A percentile compares a stretch with the other conserved stretches of the same genome.
phyloP scores from a whole-genome alignment of 2,113 vertebrate species.

The Haemorhous mexicanus region DNA sequence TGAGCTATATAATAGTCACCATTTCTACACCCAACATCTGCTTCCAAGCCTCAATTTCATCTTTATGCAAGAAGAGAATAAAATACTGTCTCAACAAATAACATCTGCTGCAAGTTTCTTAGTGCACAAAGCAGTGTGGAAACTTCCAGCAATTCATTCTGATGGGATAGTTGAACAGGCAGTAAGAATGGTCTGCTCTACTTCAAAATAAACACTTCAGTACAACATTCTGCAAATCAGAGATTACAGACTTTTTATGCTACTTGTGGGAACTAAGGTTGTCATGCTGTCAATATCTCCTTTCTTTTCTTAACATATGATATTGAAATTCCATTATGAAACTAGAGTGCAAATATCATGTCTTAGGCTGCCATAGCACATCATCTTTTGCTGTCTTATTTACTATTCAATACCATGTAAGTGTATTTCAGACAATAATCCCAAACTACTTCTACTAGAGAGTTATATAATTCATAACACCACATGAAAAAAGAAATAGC shows the following conservation, averaged over 20 bases:
- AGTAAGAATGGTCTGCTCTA: background rate
- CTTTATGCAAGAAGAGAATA: background rate
- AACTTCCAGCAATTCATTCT: background rate
- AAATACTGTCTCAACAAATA: background rate
- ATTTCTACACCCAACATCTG: background rate
- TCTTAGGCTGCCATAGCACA: background rate
- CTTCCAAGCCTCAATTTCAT: background rate
- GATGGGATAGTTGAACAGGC: background rate
- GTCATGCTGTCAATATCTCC: background rate
- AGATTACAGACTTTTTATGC: background rate
- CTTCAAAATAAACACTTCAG: background rate
- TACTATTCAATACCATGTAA: background rate
- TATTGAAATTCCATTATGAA: background rate
- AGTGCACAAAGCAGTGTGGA: background rate
- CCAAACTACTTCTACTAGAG: background rate
- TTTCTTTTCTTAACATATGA: background rate
- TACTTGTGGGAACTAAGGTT: background rate
- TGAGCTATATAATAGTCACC: background rate
- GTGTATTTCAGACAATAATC: background rate
- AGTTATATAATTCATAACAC: background rate
- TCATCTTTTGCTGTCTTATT: background rate
- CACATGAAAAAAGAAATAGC: background rate
- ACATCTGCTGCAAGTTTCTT: background rate
- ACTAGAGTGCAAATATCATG: background rate
- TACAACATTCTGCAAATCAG: background rate